phyloP scores from a whole-genome alignment of 2,888 invertebrate genomes.

The Protonemura montana region DNA sequence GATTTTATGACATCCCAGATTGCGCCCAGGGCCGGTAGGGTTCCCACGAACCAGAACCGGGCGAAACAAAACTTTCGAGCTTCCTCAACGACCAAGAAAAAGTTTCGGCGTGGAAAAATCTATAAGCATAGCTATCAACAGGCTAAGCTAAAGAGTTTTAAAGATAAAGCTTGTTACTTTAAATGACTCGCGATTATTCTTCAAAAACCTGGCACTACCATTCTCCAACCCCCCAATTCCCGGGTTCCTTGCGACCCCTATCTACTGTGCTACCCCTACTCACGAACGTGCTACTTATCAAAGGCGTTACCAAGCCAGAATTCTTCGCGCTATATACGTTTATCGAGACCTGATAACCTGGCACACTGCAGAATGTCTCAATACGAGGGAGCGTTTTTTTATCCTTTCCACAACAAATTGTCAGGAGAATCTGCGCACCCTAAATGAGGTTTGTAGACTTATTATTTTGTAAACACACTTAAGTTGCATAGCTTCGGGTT shows the following conservation, averaged over 20 bases:
- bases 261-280: not conserved
- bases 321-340: not conserved
- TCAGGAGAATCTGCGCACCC: not conserved
- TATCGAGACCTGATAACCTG: conserved; percentile 31
- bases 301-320: conserved; percentile 39
- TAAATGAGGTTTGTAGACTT: not conserved
- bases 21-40: not conserved
- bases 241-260: not conserved
- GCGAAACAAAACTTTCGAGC: not conserved
- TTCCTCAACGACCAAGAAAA: too few species aligned
- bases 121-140: conserved; percentile 29
- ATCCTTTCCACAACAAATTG: not conserved
- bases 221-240: not conserved
- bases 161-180: conserved; percentile 40
- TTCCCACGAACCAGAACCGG: not conserved
- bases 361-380: conserved; percentile 25
- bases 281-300: conserved; percentile 42
- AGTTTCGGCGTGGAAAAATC: not conserved
- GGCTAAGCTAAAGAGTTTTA: conserved; percentile 31
- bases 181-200: conserved; percentile 42
- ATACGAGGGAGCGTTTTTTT: not conserved
- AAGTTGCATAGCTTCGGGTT: not conserved
- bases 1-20: conserved; percentile 2
- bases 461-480: not conserved
- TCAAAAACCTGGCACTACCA: conserved; percentile 37